A percentile compares a stretch with the other conserved stretches of the same genome.
phyloP scores from a whole-genome alignment of 1,140 invertebrate genomes.

The Nautilus pompilius region DNA sequence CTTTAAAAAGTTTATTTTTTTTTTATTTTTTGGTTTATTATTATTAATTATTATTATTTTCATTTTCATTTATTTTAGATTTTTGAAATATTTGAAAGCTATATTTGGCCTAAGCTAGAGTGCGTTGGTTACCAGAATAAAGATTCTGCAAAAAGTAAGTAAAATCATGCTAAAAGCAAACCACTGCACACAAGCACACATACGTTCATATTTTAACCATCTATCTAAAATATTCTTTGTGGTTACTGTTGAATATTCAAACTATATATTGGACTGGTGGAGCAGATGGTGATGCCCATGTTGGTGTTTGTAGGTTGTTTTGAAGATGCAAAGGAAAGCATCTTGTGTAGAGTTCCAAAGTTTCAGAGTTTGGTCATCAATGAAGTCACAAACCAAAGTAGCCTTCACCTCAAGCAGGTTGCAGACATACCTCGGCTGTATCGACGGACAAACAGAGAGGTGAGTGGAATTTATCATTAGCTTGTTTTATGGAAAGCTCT shows the following conservation, averaged over 20 bases:
- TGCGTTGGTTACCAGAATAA: neutral
- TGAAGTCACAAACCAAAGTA: constrained; percentile 49
- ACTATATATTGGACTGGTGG: no score
- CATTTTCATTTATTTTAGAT: constrained; percentile 1
- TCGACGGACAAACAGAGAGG: constrained; percentile 84
- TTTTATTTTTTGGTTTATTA: neutral
- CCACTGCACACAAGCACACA: no score
- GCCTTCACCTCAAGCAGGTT: constrained; percentile 60
- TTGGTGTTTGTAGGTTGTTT: constrained; percentile 27
- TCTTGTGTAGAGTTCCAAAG: constrained; percentile 48
- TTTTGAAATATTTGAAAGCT: neutral
- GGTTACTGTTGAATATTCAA: no score
- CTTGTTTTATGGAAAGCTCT: no score
- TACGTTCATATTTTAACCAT: no score
- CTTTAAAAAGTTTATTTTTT: neutral
- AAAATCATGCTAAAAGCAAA: no score
- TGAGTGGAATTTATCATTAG: constrained; percentile 21
- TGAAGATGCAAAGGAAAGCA: constrained; percentile 21
- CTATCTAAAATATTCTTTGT: no score
- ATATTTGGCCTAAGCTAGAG: neutral
- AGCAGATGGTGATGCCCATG: no score
- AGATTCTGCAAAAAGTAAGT: neutral
- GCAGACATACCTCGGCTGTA: constrained; percentile 89
- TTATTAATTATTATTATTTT: no score
- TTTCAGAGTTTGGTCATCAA: constrained; percentile 39